Conservation (phyloP, 2,888 invertebrate species). For the Ceraclea dissimilis region DNA sequence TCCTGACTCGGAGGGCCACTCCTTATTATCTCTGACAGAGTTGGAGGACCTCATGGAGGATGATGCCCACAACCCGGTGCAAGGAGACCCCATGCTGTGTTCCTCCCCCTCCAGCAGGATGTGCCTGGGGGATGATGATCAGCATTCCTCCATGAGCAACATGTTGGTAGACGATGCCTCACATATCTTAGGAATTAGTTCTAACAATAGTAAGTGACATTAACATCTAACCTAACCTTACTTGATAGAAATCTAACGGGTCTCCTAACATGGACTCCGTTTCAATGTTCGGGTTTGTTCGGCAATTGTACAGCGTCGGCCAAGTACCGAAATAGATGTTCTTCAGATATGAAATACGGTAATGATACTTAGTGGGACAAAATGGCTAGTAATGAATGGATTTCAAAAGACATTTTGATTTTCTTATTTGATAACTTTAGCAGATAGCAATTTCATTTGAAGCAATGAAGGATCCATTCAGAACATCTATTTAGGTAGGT, state of each 20-base stretch:
- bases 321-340: too few species aligned
- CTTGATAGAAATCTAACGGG: not conserved
- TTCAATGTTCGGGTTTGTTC: too few species aligned
- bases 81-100: slow-evolving; percentile 49
- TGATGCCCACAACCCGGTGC: slow-evolving; percentile 52
- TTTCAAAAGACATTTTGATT: too few species aligned
- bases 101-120: slow-evolving; percentile 44
- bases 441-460: too few species aligned
- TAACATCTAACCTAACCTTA: not conserved
- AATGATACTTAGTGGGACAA: too few species aligned
- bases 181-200: slow-evolving; percentile 19
- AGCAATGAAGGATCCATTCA: too few species aligned
- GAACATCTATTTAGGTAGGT: too few species aligned
- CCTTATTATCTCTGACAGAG: slow-evolving; percentile 50
- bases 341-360: too few species aligned
- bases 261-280: not conserved
- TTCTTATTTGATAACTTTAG: too few species aligned
- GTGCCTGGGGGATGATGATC: slow-evolving; percentile 37
- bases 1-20: slow-evolving; percentile 32
- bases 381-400: too few species aligned
- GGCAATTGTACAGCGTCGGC: too few species aligned
- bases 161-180: slow-evolving; percentile 36
- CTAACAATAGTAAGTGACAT: slow-evolving; percentile 11
- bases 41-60: slow-evolving; percentile 64
- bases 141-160: slow-evolving; percentile 29